phyloP scores from a whole-genome alignment of 1,140 invertebrate genomes.

The Trachymyrmex septentrionalis region DNA sequence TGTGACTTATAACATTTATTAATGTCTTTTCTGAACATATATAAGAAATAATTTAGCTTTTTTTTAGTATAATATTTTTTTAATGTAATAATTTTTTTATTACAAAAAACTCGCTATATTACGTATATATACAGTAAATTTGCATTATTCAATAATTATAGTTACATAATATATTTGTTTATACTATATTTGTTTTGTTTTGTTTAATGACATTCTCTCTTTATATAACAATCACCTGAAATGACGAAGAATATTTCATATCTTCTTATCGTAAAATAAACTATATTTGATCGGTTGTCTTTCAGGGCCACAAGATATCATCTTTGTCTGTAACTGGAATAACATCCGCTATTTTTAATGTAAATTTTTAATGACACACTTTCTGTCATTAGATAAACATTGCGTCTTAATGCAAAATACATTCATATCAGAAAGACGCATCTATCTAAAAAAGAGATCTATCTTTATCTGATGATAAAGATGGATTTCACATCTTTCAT shows the following conservation, averaged over 20 bases:
- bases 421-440: background rate
- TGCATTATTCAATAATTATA: no score
- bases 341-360: conserved; percentile 24
- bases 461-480: background rate
- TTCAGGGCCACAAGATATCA: conserved; percentile 22
- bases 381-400: conserved; percentile 5
- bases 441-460: no score
- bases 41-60: background rate
- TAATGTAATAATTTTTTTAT: background rate
- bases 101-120: background rate
- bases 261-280: conserved; percentile 35
- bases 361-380: conserved; percentile 9
- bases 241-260: conserved; percentile 32
- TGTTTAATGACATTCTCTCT: background rate
- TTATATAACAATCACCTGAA: background rate
- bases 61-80: background rate
- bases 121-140: background rate
- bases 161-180: no score
- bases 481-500: background rate
- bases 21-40: background rate
- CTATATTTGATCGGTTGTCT: conserved; percentile 16
- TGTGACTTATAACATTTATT: background rate
- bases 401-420: conserved; percentile 16
- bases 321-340: background rate
- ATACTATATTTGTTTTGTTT: background rate